Evolutionary conservation across 1,140 invertebrate species (phyloP).

Genomic region (Papilio glaucus): DNA sequence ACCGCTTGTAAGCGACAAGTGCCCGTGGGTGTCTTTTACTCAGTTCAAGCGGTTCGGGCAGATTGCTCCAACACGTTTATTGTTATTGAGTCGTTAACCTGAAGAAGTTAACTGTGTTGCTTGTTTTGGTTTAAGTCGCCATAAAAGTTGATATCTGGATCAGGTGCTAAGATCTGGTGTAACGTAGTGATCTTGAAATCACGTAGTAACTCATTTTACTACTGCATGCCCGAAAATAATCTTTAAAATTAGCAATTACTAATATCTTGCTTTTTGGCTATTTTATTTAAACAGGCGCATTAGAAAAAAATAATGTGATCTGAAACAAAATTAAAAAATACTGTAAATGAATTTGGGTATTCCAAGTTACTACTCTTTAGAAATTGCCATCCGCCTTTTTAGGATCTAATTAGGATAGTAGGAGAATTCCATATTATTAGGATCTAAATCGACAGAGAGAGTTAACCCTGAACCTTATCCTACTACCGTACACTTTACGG

Average conservation of each 20-base stretch:
- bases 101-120: slow-evolving; percentile 10
- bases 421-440: too few relatives aligned
- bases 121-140: background rate
- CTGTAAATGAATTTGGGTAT: too few relatives aligned
- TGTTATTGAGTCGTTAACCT: slow-evolving; percentile 23
- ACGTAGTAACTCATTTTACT: background rate
- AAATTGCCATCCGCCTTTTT: too few relatives aligned
- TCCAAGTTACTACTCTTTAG: too few relatives aligned
- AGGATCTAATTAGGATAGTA: too few relatives aligned
- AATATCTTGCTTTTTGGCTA: background rate
- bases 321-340: too few relatives aligned
- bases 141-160: background rate
- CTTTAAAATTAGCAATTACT: background rate
- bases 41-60: background rate
- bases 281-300: background rate
- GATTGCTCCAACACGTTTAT: slow-evolving; percentile 15
- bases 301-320: background rate
- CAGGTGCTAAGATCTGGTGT: background rate
- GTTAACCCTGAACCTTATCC: too few relatives aligned
- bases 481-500: too few relatives aligned
- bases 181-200: background rate
- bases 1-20: slow-evolving; percentile 11
- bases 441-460: too few relatives aligned
- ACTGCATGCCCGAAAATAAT: background rate
- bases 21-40: slow-evolving; percentile 24